phyloP scores from a whole-genome alignment of 2,888 invertebrate genomes.

The Nomada goodeniana region DNA sequence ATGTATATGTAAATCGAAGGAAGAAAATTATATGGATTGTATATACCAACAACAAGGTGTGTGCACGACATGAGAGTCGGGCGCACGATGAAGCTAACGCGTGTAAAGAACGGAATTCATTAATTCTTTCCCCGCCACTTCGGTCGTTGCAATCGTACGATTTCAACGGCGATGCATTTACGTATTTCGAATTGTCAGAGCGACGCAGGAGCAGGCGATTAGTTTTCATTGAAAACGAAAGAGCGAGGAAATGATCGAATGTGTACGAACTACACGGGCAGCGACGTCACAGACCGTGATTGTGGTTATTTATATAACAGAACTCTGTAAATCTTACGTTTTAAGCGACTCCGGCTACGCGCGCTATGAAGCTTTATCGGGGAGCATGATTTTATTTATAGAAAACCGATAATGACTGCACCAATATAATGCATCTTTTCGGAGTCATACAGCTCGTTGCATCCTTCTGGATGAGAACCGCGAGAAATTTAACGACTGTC shows the following conservation, averaged over 20 bases:
- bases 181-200: slow-evolving; percentile 52
- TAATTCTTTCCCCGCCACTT: slow-evolving; percentile 15
- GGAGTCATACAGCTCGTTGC: slow-evolving; percentile 44
- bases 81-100: neutral
- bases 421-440: slow-evolving; percentile 48
- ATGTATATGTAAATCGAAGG: neutral
- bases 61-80: neutral
- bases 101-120: slow-evolving; percentile 51
- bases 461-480: neutral
- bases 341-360: slow-evolving; percentile 58
- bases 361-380: slow-evolving; percentile 59
- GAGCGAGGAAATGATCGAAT: slow-evolving; percentile 69
- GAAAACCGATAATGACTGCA: slow-evolving; percentile 66
- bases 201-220: slow-evolving; percentile 62
- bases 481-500: neutral
- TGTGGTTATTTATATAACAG: slow-evolving; percentile 72
- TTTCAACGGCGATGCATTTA: no score
- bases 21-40: neutral
- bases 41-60: no score
- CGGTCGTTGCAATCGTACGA: slow-evolving; percentile 13
- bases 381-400: slow-evolving; percentile 67
- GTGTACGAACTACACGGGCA: slow-evolving; percentile 57
- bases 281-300: slow-evolving; percentile 66
- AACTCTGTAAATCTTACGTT: slow-evolving; percentile 68
- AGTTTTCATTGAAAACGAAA: slow-evolving; percentile 70